Conservation (phyloP, 2,113 vertebrate species). For the Chascanopsetta lugubris region DNA sequence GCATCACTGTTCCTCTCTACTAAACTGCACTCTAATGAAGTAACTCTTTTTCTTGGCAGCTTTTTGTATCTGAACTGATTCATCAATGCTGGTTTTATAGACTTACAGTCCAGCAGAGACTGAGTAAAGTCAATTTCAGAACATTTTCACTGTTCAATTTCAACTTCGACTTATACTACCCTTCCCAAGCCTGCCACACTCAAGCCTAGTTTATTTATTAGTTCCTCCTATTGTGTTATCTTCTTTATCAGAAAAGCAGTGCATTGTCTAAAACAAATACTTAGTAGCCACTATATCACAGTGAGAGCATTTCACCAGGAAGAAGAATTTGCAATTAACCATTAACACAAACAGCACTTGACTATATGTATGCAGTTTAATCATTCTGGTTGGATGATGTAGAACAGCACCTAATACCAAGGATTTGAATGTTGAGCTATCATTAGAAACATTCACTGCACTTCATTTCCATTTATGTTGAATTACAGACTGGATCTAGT, state of each 20-base stretch:
- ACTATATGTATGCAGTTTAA: no score
- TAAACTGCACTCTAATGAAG: slow-evolving; percentile 1
- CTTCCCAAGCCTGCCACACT: no score
- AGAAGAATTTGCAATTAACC: no score
- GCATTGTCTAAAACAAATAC: no score
- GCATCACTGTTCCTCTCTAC: no score
- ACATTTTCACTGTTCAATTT: slow-evolving; percentile 1
- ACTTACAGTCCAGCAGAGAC: not conserved
- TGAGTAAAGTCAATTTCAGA: slow-evolving; percentile 7
- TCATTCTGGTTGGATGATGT: no score
- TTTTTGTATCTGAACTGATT: slow-evolving; percentile 19
- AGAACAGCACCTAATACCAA: no score
- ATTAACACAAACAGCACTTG: no score
- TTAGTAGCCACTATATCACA: not conserved
- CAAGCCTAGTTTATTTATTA: not conserved
- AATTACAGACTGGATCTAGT: not conserved
- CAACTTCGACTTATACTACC: no score
- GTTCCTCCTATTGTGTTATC: not conserved
- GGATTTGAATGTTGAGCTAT: not conserved
- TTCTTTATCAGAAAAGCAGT: not conserved
- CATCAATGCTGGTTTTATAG: slow-evolving; percentile 5
- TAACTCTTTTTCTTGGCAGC: slow-evolving; percentile 14
- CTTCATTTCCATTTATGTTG: no score
- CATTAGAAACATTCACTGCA: not conserved
- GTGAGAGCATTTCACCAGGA: no score